phyloP scores from a whole-genome alignment of 2,113 vertebrate genomes.

The Zosterops japonicus region DNA sequence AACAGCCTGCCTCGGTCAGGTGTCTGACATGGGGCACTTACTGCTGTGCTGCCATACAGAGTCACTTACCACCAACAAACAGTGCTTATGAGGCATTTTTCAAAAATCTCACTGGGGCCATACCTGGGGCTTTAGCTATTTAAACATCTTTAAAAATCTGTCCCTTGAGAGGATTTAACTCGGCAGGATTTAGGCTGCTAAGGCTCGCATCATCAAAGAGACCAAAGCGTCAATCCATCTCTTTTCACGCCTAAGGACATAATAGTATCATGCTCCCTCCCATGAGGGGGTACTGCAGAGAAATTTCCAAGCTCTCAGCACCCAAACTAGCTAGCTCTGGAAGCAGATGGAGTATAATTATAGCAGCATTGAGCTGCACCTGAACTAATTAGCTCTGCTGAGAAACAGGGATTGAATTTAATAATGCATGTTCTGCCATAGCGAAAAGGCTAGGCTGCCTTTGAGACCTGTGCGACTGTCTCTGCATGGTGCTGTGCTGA shows the following conservation, averaged over 20 bases:
- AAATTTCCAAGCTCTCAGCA: constrained; percentile 65
- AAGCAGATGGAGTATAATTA: constrained; percentile 71
- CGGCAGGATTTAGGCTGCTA: constrained; percentile 32
- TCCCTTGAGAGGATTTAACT: constrained; percentile 49
- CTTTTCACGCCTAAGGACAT: constrained; percentile 31
- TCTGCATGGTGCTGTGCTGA: constrained; percentile 55
- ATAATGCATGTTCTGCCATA: constrained; percentile 68
- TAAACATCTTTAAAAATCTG: constrained; percentile 54
- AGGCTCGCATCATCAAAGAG: constrained; percentile 25
- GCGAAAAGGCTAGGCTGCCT: constrained; percentile 50
- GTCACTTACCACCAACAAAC: constrained; percentile 31
- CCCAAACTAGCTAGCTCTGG: constrained; percentile 58
- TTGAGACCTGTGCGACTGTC: constrained; percentile 33
- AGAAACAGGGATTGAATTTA: constrained; percentile 71
- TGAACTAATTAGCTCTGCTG: constrained; percentile 71
- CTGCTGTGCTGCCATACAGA: fast-evolving
- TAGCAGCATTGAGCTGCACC: constrained; percentile 62
- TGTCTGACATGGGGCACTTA: background rate
- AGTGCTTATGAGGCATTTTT: constrained; percentile 36
- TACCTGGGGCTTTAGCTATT: constrained; percentile 44
- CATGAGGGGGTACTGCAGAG: constrained; percentile 35
- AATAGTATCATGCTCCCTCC: constrained; percentile 36
- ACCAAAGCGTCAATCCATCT: constrained; percentile 45
- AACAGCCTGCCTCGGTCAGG: fast-evolving
- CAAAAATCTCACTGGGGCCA: constrained; percentile 19